Evolutionary conservation across 2,888 invertebrate genomes (phyloP), one percentile per base, ranked within the genome.

Genomic region (Ennomos quercinarius): DNA sequence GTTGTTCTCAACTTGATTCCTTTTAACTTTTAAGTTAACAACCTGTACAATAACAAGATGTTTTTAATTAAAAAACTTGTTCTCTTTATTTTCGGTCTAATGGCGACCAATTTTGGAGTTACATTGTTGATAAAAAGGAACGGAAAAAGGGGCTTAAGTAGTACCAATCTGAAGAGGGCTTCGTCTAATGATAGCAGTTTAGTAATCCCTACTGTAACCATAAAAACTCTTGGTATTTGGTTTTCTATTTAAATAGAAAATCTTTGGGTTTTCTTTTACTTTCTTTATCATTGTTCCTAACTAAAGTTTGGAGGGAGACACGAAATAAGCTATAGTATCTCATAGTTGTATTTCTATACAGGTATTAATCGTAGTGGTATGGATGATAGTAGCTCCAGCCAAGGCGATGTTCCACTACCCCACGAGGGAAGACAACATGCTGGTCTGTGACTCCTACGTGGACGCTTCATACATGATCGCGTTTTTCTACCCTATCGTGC

Each of bases 401-500:
- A 94, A 95, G 68, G 98, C 98, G 8, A 97, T 97, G 84, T 95
- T 97, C 88, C 97, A 98, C 91, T 96, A 98, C 88, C 98, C 98
- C 0, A 97, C 97, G 1, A 93, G 98, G 36, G 98, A 98, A 67
- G 98, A 98, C 91, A 98, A 98, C 90, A 95, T 98, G 77, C 94
- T 99, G 41, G 98, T 98, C 2, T 99, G 98, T 83, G 96, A 97
- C 76, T 97, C 97, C 1, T 97, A 98, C 81, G 96, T 98, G 60
- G 97, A 98, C 84, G 97, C 98, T 8, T 97, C 97, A 40, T 98
- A 98, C 79, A 98, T 98, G 95, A 97, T 98, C 73, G 97, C 97
- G 27, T 99, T 99, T 90, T 96, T 96, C 74, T 98, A 98, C 90
- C 98, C 98, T 12, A 98, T 98, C 74, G 93, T 98, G 63, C 93